Evolutionary conservation across 2,888 invertebrate genomes (phyloP), one percentile per base, ranked within the genome.

Genomic region (Drepana falcataria): DNA sequence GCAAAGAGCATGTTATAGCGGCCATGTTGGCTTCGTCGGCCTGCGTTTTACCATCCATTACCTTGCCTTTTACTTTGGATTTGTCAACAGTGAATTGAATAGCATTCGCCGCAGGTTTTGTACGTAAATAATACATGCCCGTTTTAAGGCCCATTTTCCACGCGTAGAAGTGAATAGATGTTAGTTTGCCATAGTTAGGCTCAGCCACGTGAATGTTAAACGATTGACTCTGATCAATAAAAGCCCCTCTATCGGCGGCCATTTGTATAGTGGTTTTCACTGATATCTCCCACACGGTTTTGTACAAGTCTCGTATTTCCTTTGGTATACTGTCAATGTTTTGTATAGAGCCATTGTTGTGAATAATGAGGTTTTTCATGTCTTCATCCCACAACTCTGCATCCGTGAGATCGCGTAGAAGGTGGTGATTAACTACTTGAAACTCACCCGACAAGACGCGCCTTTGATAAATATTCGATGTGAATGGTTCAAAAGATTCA

Each of bases 31-130:
- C 81, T 34, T 86, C 85, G 55, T 86, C 87, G 49, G 68, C 69
- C 40, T 85, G 84, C 3, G 72, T 64, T 59, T 78, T 83, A 7
- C 78, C 80, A 64, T 83, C 83, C 5, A 63, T 48, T n/a, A 68
- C 58, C 54, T 59, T 73, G 2, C 64, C 69, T 59, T 69, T 78
- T 4, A 80, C 81, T 70, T 87, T 89, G 1, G 82, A 74, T 79
- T 99, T 99, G 83, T 99, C 98, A 0, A 99, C 98, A 0, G 99
- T 99, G 83, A 99, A 99, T 79, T 99, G 98, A 67, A 99, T 97
- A 3, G 99, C 98, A 81, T 97, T 95, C 1, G 96, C 98, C 0
- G 99, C 99, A 4, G 99, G 97, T 79, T 98, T 98, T 0, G 98
- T 99, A 52, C 99, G 93, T 63, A 99, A 91, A 81, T 99, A 99